Percentiles rank a stretch among this genome's conserved stretches.
Conservation (phyloP, 2,797 vertebrate genomes). For the Apodemus agrarius region DNA sequence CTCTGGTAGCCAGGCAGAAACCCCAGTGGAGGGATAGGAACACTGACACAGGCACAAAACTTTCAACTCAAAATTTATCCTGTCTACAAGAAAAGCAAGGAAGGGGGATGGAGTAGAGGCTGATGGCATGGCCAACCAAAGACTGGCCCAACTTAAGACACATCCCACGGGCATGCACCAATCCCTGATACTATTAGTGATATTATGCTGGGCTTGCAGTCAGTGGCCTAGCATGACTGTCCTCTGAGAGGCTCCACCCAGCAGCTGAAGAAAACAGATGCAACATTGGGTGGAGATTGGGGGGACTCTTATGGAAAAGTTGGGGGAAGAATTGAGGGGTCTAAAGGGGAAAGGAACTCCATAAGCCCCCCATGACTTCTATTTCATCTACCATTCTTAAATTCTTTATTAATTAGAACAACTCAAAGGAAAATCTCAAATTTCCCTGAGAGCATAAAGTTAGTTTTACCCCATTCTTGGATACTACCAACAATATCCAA, state of each 20-base stretch:
- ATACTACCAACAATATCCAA: background rate
- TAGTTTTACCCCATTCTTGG: background rate
- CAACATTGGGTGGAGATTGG: background rate
- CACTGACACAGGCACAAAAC: background rate
- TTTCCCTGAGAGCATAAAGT: background rate
- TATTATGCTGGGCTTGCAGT: background rate
- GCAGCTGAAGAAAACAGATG: background rate
- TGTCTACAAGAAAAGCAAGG: background rate
- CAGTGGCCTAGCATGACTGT: background rate
- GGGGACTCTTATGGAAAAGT: background rate
- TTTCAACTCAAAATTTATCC: background rate
- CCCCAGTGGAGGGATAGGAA: background rate
- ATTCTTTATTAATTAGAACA: background rate
- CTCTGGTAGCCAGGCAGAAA: background rate
- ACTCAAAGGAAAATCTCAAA: background rate
- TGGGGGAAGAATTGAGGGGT: background rate
- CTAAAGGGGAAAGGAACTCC: background rate
- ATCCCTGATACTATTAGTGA: background rate
- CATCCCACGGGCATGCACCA: background rate
- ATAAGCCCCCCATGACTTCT: no score
- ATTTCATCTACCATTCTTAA: background rate
- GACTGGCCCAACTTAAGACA: background rate
- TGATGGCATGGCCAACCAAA: background rate
- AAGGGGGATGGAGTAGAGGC: background rate
- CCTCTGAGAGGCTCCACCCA: background rate